Evolutionary conservation across 2,113 vertebrate genomes (phyloP).

Genomic region (Tachysurus vachellii): DNA sequence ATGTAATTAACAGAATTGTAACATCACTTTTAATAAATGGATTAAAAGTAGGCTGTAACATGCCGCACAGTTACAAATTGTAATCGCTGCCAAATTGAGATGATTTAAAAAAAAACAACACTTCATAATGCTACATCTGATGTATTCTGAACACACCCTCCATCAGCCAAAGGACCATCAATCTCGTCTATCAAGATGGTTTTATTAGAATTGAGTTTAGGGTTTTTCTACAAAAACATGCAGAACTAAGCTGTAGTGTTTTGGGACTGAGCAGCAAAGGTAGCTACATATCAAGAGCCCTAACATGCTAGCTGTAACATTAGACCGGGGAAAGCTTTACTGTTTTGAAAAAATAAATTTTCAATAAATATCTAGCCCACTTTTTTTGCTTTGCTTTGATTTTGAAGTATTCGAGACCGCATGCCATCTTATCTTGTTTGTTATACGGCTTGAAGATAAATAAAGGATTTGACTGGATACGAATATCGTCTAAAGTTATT

Average conservation of each 20-base stretch:
- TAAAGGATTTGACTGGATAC: constrained; percentile 13
- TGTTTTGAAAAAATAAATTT: background rate
- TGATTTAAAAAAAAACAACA: background rate
- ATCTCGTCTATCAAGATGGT: no score
- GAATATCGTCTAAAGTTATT: background rate
- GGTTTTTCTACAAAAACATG: background rate
- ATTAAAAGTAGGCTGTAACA: no score
- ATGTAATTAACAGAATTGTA: background rate
- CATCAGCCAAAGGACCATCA: background rate
- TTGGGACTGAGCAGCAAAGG: background rate
- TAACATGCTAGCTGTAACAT: background rate
- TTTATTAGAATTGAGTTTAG: background rate
- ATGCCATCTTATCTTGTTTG: background rate
- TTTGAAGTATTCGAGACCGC: background rate
- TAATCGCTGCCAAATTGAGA: background rate
- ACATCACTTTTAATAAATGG: background rate
- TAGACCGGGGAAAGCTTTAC: background rate
- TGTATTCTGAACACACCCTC: background rate
- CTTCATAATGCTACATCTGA: background rate
- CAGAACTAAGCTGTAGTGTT: background rate
- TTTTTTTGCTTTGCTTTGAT: background rate
- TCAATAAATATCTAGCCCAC: background rate
- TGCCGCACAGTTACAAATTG: background rate
- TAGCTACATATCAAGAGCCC: background rate
- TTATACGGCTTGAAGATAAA: background rate